phyloP scores from a whole-genome alignment of 2,888 invertebrate genomes.

The Rotaria sp. region DNA sequence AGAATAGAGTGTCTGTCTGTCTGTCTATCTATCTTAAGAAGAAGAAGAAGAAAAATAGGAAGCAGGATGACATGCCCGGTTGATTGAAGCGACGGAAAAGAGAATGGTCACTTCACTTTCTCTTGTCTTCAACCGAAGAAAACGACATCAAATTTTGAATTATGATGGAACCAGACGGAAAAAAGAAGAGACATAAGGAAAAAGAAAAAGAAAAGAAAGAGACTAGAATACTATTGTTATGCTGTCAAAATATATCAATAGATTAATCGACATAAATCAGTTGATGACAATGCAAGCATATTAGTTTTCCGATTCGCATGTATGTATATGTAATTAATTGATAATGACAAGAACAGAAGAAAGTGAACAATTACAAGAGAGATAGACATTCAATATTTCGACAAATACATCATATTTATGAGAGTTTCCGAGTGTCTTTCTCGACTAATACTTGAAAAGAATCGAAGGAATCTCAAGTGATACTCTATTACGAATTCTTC shows the following conservation, averaged over 20 bases:
- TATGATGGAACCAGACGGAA: not conserved
- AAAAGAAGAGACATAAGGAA: not conserved
- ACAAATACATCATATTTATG: not conserved
- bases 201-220: not conserved
- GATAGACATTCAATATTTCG: not conserved
- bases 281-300: not conserved
- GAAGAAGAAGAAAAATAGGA: not conserved
- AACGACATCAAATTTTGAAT: conserved; percentile 4
- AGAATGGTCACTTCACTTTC: conserved; percentile 19
- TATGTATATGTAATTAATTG: not conserved
- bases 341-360: conserved; percentile 5
- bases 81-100: not conserved
- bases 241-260: conserved; percentile 10
- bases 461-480: not conserved
- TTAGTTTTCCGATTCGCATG: not conserved
- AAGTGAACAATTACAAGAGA: conserved; percentile 3
- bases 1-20: not conserved
- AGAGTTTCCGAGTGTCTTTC: conserved; percentile 15
- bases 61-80: not conserved
- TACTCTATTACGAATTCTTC: not conserved
- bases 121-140: not conserved
- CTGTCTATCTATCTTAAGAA: not conserved
- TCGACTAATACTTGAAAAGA: not conserved
- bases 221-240: not conserved
- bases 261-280: conserved; percentile 24